These are phyloP conservation scores for Platycheirus albimanus DNA, from an alignment of 2,888 invertebrate genomes.

Conservation along the genomic window DNA sequence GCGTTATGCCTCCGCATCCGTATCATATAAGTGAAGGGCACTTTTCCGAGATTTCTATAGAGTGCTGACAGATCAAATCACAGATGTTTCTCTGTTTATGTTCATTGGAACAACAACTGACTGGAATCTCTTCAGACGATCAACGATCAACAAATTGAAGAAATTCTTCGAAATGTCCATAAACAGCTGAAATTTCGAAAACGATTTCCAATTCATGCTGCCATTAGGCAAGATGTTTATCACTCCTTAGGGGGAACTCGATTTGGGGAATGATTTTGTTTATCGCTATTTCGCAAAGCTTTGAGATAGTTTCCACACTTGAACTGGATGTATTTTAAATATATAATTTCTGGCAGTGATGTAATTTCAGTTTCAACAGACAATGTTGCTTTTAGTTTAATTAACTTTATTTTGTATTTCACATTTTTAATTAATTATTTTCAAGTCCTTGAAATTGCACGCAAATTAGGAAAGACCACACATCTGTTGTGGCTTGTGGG, in stretches of 20 bases:
- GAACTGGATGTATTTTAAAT: background rate
- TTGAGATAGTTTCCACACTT: conserved; percentile 1
- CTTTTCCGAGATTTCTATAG: background rate
- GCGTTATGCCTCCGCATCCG: background rate
- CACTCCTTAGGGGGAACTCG: background rate
- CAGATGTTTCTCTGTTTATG: conserved; percentile 38
- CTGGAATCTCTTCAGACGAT: conserved; percentile 13
- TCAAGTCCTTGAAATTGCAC: conserved; percentile 27
- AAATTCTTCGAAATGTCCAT: background rate
- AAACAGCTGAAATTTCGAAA: conserved; percentile 10
- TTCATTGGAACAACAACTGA: conserved; percentile 2
- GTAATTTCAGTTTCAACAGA: conserved; percentile 13
- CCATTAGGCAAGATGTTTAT: conserved; percentile 15
- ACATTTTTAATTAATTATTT: background rate
- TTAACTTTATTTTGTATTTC: conserved; percentile 18
- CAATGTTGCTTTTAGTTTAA: conserved; percentile 10
- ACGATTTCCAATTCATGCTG: background rate
- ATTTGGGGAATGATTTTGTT: conserved; percentile 1
- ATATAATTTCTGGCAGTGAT: conserved; percentile 15
- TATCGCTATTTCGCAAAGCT: background rate
- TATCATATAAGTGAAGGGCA: background rate
- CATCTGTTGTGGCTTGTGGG: conserved; percentile 15
- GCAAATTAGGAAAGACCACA: conserved; percentile 19
- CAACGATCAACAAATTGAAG: too few species aligned
- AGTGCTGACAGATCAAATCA: conserved; percentile 50